These are phyloP conservation scores for Anoura caudifer DNA, from an alignment of 2,113 vertebrate species.

Conservation along the genomic window DNA sequence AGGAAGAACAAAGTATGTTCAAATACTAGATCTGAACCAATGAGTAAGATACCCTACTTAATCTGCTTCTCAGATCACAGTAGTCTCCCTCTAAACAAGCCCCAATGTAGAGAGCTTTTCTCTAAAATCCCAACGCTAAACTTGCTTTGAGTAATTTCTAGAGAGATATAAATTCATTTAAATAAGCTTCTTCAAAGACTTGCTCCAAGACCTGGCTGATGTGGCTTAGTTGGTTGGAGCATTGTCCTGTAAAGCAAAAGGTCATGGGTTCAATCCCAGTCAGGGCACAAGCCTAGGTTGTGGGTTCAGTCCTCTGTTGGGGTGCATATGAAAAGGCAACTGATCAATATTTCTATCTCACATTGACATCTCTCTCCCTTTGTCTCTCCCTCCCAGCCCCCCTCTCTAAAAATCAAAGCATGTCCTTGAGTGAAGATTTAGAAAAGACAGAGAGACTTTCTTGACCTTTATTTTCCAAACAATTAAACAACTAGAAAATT, in stretches of 20 bases:
- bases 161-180: not conserved
- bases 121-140: constrained; percentile 25
- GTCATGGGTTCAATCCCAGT: too few species aligned
- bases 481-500: not conserved
- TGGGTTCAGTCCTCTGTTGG: too few species aligned
- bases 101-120: not conserved
- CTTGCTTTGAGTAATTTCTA: constrained; percentile 23
- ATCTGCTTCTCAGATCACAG: constrained; percentile 5
- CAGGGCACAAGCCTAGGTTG: too few species aligned
- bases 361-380: too few species aligned
- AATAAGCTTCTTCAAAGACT: not conserved
- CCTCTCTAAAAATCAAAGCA: too few species aligned
- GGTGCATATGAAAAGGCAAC: too few species aligned
- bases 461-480: constrained; percentile 17
- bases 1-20: not conserved
- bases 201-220: not conserved
- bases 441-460: not conserved
- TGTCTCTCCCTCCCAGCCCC: too few species aligned
- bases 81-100: not conserved
- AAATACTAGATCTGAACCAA: not conserved
- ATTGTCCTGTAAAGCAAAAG: too few species aligned
- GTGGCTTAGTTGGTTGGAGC: too few species aligned
- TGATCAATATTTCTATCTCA: too few species aligned
- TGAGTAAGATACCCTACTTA: not conserved
- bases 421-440: too few species aligned